Evolutionary conservation across 2,113 vertebrate genomes (phyloP), one percentile per base, ranked within the genome.

Genomic region (Pipra filicauda): DNA sequence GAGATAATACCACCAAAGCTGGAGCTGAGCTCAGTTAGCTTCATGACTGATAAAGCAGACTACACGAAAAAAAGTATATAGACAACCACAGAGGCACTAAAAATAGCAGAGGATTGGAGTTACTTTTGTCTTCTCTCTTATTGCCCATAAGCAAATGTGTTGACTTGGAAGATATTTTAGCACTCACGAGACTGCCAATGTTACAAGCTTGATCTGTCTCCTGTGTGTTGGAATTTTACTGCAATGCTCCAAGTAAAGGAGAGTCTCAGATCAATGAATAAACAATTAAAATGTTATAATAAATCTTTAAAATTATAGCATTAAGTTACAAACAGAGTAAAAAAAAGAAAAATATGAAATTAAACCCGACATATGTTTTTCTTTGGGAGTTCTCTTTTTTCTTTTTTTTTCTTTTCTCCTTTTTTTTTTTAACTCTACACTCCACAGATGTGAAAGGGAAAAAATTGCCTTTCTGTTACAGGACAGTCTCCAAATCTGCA

Each of bases 231-330:
- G 76, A 93, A 90, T 91, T 91, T 97, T 88, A 87, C 54, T 94
- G 71, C 43, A 93, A 48, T 31, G 51, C 35, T 76, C 71, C 52
- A 83, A 94, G 72, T 78, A 76, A 97, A 87, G 43, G 46, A 94
- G 74, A 79, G 71, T 58, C 44, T 94, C 59, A 69, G 59, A 72
- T 58, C 8, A 0, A 76, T 89, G 80, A 77, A 97, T 88, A 89
- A 97, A 96, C 84, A 97, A 93, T 95, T 94, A 86, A 84, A 96
- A 81, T 16, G 35, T 65, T 95, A 86, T 93, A 65, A 46, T 81
- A 94, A 97, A 95, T 33, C 58, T 87, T 92, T 94, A 75, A 89
- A 96, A 97, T 83, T 93, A 95, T 81, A 93, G 13, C 30, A 85
- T 91, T 91, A 92, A 93, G 89, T 71, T 69, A 59, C 39, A 94